phyloP scores from a whole-genome alignment of 2,797 vertebrate genomes.

The Cynopterus sphinx region DNA sequence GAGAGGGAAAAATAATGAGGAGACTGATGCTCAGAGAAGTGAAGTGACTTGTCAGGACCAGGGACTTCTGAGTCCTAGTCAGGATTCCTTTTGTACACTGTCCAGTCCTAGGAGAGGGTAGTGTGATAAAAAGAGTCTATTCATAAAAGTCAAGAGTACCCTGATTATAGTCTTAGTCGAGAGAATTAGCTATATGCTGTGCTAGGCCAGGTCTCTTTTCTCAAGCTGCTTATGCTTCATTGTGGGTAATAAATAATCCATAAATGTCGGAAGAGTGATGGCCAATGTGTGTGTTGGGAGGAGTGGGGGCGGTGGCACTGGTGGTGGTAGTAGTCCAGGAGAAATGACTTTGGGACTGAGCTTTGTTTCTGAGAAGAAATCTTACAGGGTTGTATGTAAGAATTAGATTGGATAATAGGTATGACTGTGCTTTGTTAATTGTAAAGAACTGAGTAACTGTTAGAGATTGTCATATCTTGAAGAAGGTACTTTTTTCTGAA shows the following conservation, averaged over 20 bases:
- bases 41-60: background rate
- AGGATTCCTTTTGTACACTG: background rate
- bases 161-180: background rate
- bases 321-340: background rate
- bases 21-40: background rate
- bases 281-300: background rate
- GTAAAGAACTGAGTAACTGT: background rate
- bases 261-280: background rate
- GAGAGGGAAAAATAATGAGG: background rate
- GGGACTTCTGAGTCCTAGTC: background rate
- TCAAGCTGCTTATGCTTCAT: background rate
- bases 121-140: background rate
- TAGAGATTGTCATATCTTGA: background rate
- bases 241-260: background rate
- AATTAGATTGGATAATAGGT: background rate
- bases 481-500: slow-evolving; percentile 31
- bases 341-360: background rate
- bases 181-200: background rate
- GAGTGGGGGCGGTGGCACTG: background rate
- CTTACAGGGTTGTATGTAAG: background rate
- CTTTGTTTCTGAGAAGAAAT: background rate
- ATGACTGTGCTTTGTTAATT: background rate
- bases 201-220: background rate
- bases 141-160: background rate
- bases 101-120: background rate